Percentiles rank a stretch among this genome's conserved stretches.
Conservation (phyloP, 2,888 invertebrate species). For the Oscheius onirici region DNA sequence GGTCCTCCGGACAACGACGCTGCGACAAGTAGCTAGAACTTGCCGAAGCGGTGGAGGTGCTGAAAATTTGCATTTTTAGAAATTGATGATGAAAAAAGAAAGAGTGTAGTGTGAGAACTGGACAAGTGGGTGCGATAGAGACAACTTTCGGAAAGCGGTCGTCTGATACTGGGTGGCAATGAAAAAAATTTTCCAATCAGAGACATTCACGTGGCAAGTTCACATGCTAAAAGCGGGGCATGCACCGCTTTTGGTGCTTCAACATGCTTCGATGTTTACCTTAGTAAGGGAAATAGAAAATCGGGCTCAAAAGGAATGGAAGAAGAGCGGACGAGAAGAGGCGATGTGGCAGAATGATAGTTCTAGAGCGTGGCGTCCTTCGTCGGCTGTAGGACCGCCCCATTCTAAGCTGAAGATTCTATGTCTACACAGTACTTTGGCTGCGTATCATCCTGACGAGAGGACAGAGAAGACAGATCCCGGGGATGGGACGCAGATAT, state of each 20-base stretch:
- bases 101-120: slow-evolving; percentile 6
- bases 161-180: background rate
- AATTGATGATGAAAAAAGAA: background rate
- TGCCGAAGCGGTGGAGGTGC: slow-evolving; percentile 20
- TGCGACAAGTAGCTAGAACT: slow-evolving; percentile 1
- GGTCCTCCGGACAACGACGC: slow-evolving; percentile 13
- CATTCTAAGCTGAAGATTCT: slow-evolving; percentile 19
- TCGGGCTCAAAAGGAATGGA: background rate
- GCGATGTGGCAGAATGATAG: background rate
- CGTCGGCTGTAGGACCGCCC: background rate
- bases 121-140: background rate
- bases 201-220: background rate
- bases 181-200: background rate
- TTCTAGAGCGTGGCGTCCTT: background rate
- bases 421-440: slow-evolving; percentile 18
- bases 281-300: too few species aligned
- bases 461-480: slow-evolving; percentile 6
- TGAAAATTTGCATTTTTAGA: slow-evolving; percentile 4
- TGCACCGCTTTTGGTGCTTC: too few species aligned
- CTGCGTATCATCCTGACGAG: slow-evolving; percentile 16
- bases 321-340: background rate
- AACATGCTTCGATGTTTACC: too few species aligned
- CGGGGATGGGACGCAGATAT: background rate
- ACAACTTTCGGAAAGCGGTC: background rate
- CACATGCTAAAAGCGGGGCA: too few species aligned